Percentiles rank a stretch among this genome's conserved stretches.
Conservation (phyloP, 2,797 vertebrate species). For the Xenops minutus region DNA sequence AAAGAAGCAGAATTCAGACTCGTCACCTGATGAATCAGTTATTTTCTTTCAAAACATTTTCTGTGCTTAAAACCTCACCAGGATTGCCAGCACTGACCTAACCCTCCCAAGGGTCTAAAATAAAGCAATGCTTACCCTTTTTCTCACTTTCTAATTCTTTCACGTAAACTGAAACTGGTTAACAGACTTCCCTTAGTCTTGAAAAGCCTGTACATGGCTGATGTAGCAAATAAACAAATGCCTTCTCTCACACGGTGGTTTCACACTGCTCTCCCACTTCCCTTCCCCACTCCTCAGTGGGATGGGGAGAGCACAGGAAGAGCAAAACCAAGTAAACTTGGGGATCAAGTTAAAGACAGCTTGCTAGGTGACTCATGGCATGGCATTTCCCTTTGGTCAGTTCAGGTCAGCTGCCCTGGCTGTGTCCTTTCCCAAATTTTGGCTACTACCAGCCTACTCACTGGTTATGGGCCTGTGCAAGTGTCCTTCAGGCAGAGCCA, state of each 20-base stretch:
- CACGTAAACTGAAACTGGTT: neutral
- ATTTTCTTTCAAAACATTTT: neutral
- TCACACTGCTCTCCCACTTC: neutral
- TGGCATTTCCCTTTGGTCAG: neutral
- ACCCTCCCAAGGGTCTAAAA: neutral
- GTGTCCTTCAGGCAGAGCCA: neutral
- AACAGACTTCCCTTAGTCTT: neutral
- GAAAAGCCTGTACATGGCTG: neutral
- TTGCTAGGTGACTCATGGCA: neutral
- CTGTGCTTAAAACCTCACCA: neutral
- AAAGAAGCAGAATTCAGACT: neutral
- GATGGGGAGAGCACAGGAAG: neutral
- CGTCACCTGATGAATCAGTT: fast-evolving
- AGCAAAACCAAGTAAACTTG: neutral
- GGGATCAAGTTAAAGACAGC: neutral
- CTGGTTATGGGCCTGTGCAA: neutral
- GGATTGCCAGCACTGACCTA: neutral
- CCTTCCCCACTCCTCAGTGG: neutral
- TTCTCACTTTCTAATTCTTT: neutral
- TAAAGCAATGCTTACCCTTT: neutral
- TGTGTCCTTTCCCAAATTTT: neutral
- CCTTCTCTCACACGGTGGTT: neutral
- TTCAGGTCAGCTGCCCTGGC: neutral
- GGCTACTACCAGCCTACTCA: neutral
- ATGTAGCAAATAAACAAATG: neutral